Conservation (phyloP, 53 echinoderm and acorn worm species). For the Holothuria scabra region DNA sequence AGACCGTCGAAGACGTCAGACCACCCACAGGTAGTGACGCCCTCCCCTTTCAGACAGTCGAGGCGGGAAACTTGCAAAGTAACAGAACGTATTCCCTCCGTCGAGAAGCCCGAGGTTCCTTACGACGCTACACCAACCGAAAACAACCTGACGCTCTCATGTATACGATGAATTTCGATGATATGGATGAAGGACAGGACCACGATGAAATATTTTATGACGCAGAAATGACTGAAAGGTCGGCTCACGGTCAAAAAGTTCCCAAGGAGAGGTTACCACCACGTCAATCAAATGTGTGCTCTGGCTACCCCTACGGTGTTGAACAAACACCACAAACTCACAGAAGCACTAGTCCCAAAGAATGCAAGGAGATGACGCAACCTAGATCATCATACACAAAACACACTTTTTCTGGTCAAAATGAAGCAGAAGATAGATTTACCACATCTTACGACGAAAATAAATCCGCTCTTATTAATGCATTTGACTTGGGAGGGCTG, state of each 20-base stretch:
- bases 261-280: background rate
- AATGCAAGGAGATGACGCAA: background rate
- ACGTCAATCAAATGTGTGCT: background rate
- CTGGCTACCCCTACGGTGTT: background rate
- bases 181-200: background rate
- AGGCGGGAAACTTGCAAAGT: conserved; percentile 8
- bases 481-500: background rate
- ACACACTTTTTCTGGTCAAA: background rate
- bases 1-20: background rate
- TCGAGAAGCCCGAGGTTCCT: conserved; percentile 11
- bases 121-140: background rate
- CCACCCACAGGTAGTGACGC: background rate
- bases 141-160: conserved; percentile 15
- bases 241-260: background rate
- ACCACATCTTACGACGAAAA: background rate
- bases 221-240: background rate
- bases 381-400: background rate
- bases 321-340: background rate
- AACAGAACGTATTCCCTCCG: conserved; percentile 20
- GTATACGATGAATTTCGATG: background rate
- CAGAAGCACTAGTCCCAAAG: background rate
- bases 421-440: background rate
- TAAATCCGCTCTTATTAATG: background rate
- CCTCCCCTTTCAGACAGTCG: conserved; percentile 13
- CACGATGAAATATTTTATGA: background rate